These are phyloP conservation scores for Styela clava DNA, from an alignment of 23 tunicate genomes.

Conservation along the genomic window DNA sequence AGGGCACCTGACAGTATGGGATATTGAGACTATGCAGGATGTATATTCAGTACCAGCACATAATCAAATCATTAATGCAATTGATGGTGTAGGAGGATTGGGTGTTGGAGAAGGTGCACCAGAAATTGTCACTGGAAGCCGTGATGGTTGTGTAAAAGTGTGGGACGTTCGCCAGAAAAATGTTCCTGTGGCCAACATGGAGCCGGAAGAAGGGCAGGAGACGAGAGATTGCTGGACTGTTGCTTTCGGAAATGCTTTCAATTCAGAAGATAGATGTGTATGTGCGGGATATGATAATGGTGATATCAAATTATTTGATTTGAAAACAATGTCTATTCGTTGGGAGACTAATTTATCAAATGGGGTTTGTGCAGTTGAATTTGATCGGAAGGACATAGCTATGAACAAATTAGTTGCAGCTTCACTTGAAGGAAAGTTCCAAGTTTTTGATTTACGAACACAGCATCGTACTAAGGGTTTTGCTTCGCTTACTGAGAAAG, in stretches of 20 bases:
- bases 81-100: constrained; percentile 97
- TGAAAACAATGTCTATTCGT: constrained; percentile 71
- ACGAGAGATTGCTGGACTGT: constrained; percentile 95
- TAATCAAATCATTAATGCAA: constrained; percentile 78
- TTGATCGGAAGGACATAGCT: constrained; percentile 91
- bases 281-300: constrained; percentile 99
- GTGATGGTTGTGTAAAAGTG: constrained; percentile 93
- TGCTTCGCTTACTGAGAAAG: constrained; percentile 83
- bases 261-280: constrained; percentile 78
- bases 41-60: constrained; percentile 58
- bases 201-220: constrained; percentile 90
- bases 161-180: constrained; percentile 97
- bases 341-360: constrained; percentile 96
- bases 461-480: constrained; percentile 85
- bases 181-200: constrained; percentile 90
- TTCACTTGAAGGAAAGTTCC: constrained; percentile 84
- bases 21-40: constrained; percentile 66
- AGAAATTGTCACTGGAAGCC: constrained; percentile 90
- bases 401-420: constrained; percentile 93
- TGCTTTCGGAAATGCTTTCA: constrained; percentile 92
- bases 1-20: constrained; percentile 85
- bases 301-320: constrained; percentile 93
- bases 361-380: constrained; percentile 89
- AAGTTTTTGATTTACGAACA: constrained; percentile 80
- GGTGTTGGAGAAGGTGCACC: constrained; percentile 99